These are phyloP conservation scores for Megalops atlanticus DNA, from an alignment of 2,113 vertebrate species.

Conservation along the genomic window DNA sequence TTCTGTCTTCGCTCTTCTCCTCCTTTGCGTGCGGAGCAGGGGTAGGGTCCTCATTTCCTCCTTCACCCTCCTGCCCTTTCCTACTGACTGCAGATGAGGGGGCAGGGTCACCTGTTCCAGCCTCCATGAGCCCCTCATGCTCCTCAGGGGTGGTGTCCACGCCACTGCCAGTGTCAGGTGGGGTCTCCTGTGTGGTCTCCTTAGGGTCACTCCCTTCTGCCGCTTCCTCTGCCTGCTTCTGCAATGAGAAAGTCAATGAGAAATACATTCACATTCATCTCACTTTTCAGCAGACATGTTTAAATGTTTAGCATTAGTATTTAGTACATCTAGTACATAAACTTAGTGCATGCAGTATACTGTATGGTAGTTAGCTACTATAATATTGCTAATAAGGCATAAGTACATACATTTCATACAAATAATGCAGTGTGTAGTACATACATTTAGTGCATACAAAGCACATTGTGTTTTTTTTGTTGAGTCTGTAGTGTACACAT, in stretches of 20 bases:
- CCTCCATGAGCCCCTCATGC: constrained; percentile 25
- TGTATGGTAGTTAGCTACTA: too few species aligned
- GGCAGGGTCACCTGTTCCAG: background rate
- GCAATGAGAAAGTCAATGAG: background rate
- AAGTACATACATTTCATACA: too few species aligned
- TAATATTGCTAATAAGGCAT: too few species aligned
- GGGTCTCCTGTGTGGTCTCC: too few species aligned
- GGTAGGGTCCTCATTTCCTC: background rate
- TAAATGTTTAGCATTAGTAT: background rate
- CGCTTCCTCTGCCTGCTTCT: constrained; percentile 20
- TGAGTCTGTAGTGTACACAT: too few species aligned
- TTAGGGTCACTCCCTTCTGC: background rate
- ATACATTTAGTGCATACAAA: too few species aligned
- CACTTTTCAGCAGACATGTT: background rate
- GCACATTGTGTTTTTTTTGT: too few species aligned
- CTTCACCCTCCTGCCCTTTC: background rate
- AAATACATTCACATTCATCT: too few species aligned
- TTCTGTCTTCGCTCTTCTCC: constrained; percentile 33
- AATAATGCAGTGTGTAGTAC: too few species aligned
- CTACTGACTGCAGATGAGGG: background rate
- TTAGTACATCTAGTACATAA: too few species aligned
- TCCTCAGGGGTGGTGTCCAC: constrained; percentile 31
- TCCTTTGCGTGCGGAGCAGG: constrained; percentile 22
- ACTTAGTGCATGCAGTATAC: too few species aligned
- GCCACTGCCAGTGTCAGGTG: too few species aligned